Base-by-base conservation (phyloP, 2,888 invertebrate genomes). In the Lymantria dispar region DNA sequence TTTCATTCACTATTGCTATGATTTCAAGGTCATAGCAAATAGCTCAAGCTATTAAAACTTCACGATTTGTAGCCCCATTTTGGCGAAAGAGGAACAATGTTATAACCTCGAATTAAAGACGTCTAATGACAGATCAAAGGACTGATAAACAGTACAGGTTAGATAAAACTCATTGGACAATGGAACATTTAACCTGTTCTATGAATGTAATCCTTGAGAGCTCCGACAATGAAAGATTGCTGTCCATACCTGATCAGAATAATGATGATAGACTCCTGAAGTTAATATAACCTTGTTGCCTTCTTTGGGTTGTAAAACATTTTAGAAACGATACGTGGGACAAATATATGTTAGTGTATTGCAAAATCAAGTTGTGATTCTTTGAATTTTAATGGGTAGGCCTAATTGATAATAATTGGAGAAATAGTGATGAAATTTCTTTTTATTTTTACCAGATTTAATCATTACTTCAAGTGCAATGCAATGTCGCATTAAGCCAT, bases 151-250 rank as follows among this genome's bases (percentile, higher is more conserved):
- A 33, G 33, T 33, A 33, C 8, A 33, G 8, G 8, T 33, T 33
- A 33, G 33, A 33, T 33, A 10, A 7, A 33, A 33, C 8, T 33
- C 33, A 33, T 3, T 8, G 33, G 29, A 65, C 69, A 68, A 66
- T 64, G 54, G 69, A 47, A 54, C 45, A 65, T 22, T 22, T 68
- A 50, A 63, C 36, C 42, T 45, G 47, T 58, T 36, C 47, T 50
- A 50, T 22, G 46, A 54, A 48, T 49, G 41, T 46, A 13, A 62
- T 54, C 68, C 68, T 70, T 70, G 70, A 54, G 42, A 58, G 51
- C 41, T n/a, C 47, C 62, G 60, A 68, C 70, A 70, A 68, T 70
- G 62, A 70, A 60, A 62, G 56, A 69, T 60, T 50, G 38, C 33
- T 54, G 45, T 45, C 45, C 31, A 49, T 1, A 22, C 70, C 54